Evolutionary conservation across 1,140 invertebrate genomes (phyloP).

Genomic region (Brachionus rotundiformis): DNA sequence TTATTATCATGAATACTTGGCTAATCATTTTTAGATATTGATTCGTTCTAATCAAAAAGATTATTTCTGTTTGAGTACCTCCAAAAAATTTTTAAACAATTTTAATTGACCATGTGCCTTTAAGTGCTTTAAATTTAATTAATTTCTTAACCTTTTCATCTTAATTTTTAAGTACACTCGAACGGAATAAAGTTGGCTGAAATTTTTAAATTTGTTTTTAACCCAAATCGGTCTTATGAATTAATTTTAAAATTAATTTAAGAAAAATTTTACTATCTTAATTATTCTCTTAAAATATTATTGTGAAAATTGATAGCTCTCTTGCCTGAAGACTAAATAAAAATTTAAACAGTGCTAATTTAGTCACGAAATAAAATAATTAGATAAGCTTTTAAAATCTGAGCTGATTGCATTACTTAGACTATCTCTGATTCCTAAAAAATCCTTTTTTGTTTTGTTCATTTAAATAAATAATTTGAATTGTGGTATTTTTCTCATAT

Average conservation of each 20-base stretch:
- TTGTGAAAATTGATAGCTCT: not conserved
- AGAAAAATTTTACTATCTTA: too few relatives aligned
- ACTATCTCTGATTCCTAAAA: not conserved
- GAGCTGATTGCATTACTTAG: not conserved
- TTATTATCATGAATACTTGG: not conserved
- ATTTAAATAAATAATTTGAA: not conserved
- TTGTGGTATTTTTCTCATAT: not conserved
- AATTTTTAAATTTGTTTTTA: too few relatives aligned
- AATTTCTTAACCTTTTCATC: not conserved
- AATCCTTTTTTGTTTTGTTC: too few relatives aligned
- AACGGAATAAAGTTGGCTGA: too few relatives aligned
- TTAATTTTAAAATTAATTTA: too few relatives aligned
- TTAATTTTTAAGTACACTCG: not conserved
- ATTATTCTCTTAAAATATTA: not conserved
- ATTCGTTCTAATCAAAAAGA: not conserved
- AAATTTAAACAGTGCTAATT: not conserved
- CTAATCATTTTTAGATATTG: constrained; percentile 16
- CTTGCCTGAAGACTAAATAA: not conserved
- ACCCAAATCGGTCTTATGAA: too few relatives aligned
- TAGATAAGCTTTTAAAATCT: not conserved
- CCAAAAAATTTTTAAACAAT: not conserved
- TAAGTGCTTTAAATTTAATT: not conserved
- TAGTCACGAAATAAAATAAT: not conserved
- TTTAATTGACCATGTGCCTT: not conserved
- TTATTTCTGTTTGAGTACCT: not conserved